These are phyloP conservation scores for Bemisia tabaci DNA, from an alignment of 1,140 invertebrate species.

Conservation along the genomic window DNA sequence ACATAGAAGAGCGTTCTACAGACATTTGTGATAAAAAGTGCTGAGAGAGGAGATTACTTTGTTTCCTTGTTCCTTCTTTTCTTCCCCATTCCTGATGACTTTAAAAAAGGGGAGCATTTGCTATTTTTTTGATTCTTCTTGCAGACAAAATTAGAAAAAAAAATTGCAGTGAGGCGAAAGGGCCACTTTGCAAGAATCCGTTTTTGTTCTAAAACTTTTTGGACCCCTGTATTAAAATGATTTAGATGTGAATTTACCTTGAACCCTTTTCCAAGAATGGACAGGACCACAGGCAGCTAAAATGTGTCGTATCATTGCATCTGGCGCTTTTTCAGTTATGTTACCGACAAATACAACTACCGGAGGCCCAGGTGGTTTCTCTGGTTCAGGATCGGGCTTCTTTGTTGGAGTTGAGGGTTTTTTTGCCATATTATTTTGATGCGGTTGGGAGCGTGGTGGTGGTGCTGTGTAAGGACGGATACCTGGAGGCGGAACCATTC, in stretches of 20 bases:
- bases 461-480: conserved; percentile 1
- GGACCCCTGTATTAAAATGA: not conserved
- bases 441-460: conserved; percentile 12
- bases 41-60: no score
- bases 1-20: no score
- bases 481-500: conserved; percentile 17
- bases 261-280: conserved; percentile 92
- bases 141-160: no score
- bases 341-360: conserved; percentile 98
- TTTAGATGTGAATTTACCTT: conserved; percentile 38
- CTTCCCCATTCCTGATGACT: no score
- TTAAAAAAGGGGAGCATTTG: no score
- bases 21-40: no score
- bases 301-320: conserved; percentile 87
- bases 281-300: conserved; percentile 83
- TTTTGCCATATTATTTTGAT: not conserved
- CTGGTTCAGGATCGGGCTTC: conserved; percentile 15
- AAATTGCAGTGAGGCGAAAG: no score
- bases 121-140: no score
- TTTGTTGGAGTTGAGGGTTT: conserved; percentile 4
- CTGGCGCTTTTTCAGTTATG: conserved; percentile 88
- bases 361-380: conserved; percentile 53
- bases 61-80: no score
- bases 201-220: no score
- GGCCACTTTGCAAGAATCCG: no score